A percentile compares a stretch with the other conserved stretches of the same genome.
Evolutionary conservation across 2,888 invertebrate genomes (phyloP).

Genomic region (Caenorhabditis sp.): DNA sequence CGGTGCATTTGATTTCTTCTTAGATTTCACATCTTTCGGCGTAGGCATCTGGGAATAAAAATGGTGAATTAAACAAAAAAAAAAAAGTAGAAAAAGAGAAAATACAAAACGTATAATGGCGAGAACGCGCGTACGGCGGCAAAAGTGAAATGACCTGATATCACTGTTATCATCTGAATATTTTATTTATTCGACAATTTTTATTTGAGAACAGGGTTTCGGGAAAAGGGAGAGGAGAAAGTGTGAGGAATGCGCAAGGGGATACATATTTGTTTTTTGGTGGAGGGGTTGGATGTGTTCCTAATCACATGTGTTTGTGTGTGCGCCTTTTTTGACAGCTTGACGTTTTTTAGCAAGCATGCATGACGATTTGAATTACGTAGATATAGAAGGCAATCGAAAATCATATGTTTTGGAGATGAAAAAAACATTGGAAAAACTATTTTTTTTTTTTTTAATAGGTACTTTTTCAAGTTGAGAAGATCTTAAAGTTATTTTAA

Average conservation of each 20-base stretch:
- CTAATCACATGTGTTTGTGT: neutral
- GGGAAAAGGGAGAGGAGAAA: neutral
- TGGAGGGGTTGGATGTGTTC: neutral
- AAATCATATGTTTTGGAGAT: neutral
- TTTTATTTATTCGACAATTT: neutral
- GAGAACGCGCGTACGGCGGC: constrained; percentile 1
- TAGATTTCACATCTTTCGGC: constrained; percentile 36
- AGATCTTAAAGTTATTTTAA: too few species aligned
- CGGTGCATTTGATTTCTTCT: constrained; percentile 28
- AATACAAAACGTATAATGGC: neutral
- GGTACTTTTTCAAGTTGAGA: too few species aligned
- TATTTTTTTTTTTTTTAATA: neutral
- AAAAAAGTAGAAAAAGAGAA: neutral
- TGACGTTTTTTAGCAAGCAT: constrained; percentile 23
- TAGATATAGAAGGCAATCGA: neutral
- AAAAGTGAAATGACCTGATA: neutral
- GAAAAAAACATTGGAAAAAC: neutral
- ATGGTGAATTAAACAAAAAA: neutral
- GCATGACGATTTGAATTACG: neutral
- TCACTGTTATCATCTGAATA: neutral
- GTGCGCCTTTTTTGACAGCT: constrained; percentile 24
- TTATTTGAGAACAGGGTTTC: neutral
- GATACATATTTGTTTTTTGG: constrained; percentile 8
- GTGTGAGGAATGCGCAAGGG: neutral
- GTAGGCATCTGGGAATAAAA: constrained; percentile 24